phyloP scores from a whole-genome alignment of 1,140 invertebrate genomes.

The Trichonephila clavipes region DNA sequence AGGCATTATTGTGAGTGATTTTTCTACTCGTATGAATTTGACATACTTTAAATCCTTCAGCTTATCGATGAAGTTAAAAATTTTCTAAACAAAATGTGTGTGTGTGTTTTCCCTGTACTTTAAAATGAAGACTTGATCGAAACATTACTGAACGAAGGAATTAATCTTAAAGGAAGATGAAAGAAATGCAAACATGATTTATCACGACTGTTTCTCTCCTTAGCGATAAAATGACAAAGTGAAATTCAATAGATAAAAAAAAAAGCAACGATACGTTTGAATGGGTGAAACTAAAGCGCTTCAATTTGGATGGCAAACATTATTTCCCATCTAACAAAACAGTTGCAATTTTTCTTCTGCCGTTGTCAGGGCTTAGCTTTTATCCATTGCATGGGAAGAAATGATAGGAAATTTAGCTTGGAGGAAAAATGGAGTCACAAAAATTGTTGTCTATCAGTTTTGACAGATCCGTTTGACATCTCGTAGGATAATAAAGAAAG shows the following conservation, averaged over 20 bases:
- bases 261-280: not conserved
- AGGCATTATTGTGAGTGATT: not conserved
- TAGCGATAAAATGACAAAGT: constrained; percentile 36
- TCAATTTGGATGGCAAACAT: constrained; percentile 45
- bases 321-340: constrained; percentile 52
- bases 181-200: constrained; percentile 47
- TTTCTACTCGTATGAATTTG: not conserved
- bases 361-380: not conserved
- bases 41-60: not conserved
- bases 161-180: constrained; percentile 29
- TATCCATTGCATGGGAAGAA: constrained; percentile 28
- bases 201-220: constrained; percentile 41
- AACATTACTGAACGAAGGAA: not conserved
- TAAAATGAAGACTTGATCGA: constrained; percentile 11
- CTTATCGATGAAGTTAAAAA: not conserved
- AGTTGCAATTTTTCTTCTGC: not conserved
- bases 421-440: constrained; percentile 12
- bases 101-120: not conserved
- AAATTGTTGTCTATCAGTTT: constrained; percentile 58
- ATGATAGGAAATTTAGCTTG: constrained; percentile 5
- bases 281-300: constrained; percentile 17
- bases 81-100: not conserved
- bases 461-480: constrained; percentile 64
- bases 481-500: constrained; percentile 20
- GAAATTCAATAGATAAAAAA: not conserved